phyloP scores from a whole-genome alignment of 2,797 vertebrate genomes.

The Chaunax sp. region DNA sequence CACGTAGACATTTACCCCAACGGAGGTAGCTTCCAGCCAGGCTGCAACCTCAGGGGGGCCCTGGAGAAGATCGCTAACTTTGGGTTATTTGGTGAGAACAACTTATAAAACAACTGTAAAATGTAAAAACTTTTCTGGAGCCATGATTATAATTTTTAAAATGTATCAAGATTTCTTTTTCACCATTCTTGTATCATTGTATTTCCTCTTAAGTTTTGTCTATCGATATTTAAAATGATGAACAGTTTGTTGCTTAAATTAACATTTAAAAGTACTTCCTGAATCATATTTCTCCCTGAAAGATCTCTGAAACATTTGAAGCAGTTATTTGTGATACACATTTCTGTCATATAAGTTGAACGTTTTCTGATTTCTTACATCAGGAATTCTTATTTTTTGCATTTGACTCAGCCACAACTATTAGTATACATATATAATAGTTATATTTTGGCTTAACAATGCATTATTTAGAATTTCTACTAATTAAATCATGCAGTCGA shows the following conservation, averaged over 20 bases:
- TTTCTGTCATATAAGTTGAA: too few species aligned
- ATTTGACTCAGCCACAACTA: too few species aligned
- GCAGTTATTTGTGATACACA: too few species aligned
- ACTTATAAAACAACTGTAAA: background rate
- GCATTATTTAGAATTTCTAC: background rate
- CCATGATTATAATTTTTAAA: background rate
- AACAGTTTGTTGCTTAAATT: background rate
- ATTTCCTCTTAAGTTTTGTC: too few species aligned
- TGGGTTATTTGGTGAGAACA: constrained; percentile 81
- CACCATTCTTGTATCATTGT: background rate
- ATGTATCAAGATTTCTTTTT: background rate
- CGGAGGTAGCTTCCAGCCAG: constrained; percentile 84
- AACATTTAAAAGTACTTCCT: background rate
- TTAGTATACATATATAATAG: too few species aligned
- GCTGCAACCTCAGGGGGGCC: constrained; percentile 82
- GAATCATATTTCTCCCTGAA: too few species aligned
- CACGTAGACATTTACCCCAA: constrained; percentile 87
- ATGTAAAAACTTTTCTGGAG: background rate
- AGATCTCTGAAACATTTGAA: too few species aligned
- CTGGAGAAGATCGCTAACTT: constrained; percentile 81
- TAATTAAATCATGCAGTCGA: background rate
- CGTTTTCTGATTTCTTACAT: too few species aligned
- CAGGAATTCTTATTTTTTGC: too few species aligned
- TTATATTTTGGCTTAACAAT: background rate
- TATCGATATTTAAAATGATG: background rate